Evolutionary conservation across 2,888 invertebrate genomes (phyloP).

Genomic region (Lasius platythorax): DNA sequence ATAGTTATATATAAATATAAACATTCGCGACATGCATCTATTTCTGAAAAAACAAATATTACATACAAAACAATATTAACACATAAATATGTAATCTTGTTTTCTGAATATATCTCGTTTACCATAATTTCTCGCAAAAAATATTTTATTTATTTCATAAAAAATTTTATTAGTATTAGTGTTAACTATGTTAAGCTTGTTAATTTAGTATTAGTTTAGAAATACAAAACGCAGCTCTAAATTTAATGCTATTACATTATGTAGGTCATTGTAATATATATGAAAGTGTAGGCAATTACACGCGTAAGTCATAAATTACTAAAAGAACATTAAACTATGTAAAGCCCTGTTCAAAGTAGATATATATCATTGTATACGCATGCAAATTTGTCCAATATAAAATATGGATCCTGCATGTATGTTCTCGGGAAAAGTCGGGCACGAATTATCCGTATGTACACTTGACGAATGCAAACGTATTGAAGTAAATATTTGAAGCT

Average conservation of each 20-base stretch:
- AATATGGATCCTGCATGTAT: background rate
- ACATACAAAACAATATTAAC: background rate
- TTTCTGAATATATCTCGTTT: background rate
- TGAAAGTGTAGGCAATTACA: background rate
- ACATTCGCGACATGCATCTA: background rate
- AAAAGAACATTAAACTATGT: constrained; percentile 5
- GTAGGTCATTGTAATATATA: background rate
- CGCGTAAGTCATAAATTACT: background rate
- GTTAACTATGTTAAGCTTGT: background rate
- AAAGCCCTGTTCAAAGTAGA: background rate
- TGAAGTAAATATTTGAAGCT: constrained; percentile 52
- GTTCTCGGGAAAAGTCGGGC: background rate
- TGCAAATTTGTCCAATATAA: background rate
- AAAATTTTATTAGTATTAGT: background rate
- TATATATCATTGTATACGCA: background rate
- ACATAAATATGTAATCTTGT: background rate
- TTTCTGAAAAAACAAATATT: constrained; percentile 8
- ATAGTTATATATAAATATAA: background rate
- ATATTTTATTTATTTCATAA: background rate
- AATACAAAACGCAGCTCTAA: background rate
- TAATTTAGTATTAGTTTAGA: background rate
- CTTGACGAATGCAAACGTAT: constrained; percentile 33
- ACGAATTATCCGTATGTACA: constrained; percentile 34
- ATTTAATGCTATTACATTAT: background rate
- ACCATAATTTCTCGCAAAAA: background rate